These are phyloP conservation scores for Hirudo medicinalis DNA, from an alignment of 1,140 invertebrate species.

Conservation along the genomic window DNA sequence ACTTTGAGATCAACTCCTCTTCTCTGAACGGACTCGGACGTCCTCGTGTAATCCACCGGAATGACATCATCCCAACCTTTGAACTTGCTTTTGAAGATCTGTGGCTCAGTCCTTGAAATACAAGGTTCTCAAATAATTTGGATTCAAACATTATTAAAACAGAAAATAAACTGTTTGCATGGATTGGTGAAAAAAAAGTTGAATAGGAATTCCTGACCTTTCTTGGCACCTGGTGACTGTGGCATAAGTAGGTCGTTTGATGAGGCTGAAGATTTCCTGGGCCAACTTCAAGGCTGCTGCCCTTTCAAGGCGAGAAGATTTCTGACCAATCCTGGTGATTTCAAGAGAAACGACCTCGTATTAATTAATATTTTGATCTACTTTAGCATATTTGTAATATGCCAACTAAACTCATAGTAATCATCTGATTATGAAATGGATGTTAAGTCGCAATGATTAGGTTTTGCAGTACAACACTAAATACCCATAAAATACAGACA, in stretches of 20 bases:
- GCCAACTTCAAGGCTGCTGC: constrained; percentile 90
- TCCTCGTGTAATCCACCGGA: constrained; percentile 94
- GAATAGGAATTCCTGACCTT: constrained; percentile 35
- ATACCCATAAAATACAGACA: no score
- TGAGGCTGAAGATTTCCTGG: constrained; percentile 84
- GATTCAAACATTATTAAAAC: no score
- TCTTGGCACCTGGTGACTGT: constrained; percentile 65
- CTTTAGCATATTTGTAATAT: no score
- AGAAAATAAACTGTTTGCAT: background rate
- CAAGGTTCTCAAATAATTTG: no score
- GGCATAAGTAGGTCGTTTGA: constrained; percentile 69
- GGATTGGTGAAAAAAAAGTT: background rate
- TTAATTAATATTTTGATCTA: no score
- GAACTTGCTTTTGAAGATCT: constrained; percentile 92
- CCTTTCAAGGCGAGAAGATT: constrained; percentile 83
- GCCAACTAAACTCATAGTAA: no score
- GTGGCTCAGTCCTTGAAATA: constrained; percentile 43
- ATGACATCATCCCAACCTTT: constrained; percentile 96
- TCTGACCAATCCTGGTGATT: constrained; percentile 75
- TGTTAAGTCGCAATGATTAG: no score
- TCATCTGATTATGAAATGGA: no score
- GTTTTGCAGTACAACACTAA: no score
- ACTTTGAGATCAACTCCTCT: constrained; percentile 82
- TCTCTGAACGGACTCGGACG: constrained; percentile 86
- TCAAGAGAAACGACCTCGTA: no score